Base-by-base conservation (phyloP, 1,140 invertebrate genomes). In the Papilio aristodemus region DNA sequence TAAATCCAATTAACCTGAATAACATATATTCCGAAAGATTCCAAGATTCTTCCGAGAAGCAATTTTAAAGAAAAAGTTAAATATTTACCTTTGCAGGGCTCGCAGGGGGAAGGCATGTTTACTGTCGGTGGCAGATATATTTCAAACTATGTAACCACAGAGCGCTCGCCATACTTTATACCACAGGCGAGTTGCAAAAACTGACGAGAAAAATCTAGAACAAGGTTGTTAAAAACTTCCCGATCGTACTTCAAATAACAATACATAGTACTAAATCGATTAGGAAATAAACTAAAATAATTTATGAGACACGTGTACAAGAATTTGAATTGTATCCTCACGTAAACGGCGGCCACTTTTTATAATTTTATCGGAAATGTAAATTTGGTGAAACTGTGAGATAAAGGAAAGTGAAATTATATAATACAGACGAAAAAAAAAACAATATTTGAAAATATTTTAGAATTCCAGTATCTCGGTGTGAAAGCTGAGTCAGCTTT, bases 81-180 rank as follows among this genome's bases (percentile, higher is more conserved):
- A 39, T 17, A 38, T 73, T 79, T 78, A 89, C 86, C 85, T 86
- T 87, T 89, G 78, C 86, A 89, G 19, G 86, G 85, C 78, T 89
- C 86, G 76, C 86, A 89, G 32, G 86, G 86, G 59, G 81, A 71
- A 77, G 85, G 85, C 86, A 89, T 89, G 62, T 71, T 89, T 81
- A 25, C 27, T 63, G 62, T 60, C 72, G 69, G 7, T 74, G 72
- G 50, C 63, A 57, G 60, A 71, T 71, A 60, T 71, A 72, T 69
- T 67, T 57, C 36, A 71, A 76, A 86, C 80, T 88, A 76, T 83
- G 70, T 43, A 57, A 46, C 14, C 27, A 14, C 19, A 67, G 19
- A 19, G n/a, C 57, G 19, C 43, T 22, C 60, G 38, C 58, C 13
- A 77, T 71, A 73, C 79, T 88, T 81, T 88, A 88, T 88, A 88